Percentiles rank a stretch among this genome's conserved stretches.
Evolutionary conservation across 1,140 invertebrate species (phyloP).

Genomic region (Leptinotarsa defecta): DNA sequence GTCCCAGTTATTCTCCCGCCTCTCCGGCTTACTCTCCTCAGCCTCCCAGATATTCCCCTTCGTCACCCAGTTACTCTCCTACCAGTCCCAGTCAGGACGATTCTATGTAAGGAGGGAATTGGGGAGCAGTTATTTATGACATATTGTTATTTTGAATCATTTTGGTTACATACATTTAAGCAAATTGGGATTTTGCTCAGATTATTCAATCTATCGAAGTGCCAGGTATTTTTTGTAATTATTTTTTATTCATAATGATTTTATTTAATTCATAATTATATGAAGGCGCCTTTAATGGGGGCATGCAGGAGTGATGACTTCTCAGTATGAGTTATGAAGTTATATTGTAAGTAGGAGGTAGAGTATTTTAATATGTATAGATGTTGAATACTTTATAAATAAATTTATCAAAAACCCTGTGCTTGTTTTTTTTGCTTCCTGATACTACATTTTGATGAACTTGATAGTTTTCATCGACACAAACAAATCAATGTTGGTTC

Average conservation of each 20-base stretch:
- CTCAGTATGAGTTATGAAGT: no score
- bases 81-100: constrained; percentile 47
- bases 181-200: background rate
- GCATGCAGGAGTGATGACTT: no score
- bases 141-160: background rate
- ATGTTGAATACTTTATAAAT: constrained; percentile 4
- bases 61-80: constrained; percentile 49
- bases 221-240: background rate
- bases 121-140: background rate
- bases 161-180: background rate
- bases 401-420: background rate
- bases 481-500: no score
- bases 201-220: background rate
- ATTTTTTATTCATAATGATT: background rate
- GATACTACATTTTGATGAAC: no score
- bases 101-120: background rate
- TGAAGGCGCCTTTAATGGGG: no score
- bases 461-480: no score
- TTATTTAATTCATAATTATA: no score
- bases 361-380: constrained; percentile 7
- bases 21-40: no score
- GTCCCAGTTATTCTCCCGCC: no score
- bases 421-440: background rate
- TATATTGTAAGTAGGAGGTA: background rate
- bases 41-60: constrained; percentile 49